Evolutionary conservation across 2,113 vertebrate species (phyloP).

Genomic region (Poeciliopsis retropinna): DNA sequence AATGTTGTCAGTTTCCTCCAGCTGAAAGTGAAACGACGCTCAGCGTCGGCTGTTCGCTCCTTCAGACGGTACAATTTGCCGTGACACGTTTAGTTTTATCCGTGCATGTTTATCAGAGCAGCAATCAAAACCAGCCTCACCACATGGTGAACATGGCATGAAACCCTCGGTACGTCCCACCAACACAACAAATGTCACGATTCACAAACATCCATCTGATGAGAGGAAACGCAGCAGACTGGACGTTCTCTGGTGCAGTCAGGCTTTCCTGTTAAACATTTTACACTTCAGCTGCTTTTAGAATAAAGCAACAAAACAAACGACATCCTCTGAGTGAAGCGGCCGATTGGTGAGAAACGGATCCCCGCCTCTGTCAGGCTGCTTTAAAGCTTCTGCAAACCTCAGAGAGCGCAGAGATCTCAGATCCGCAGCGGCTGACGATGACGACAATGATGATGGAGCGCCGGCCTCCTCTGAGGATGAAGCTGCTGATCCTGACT

Average conservation of each 20-base stretch:
- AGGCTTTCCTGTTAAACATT: not conserved
- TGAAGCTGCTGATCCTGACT: conserved; percentile 8
- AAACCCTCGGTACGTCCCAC: not conserved
- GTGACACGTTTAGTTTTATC: not conserved
- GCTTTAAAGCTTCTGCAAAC: not conserved
- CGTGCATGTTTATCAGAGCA: not conserved
- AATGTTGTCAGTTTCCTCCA: too few species aligned
- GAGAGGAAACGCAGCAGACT: too few species aligned
- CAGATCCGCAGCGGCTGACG: not conserved
- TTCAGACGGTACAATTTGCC: not conserved
- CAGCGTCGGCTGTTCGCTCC: too few species aligned
- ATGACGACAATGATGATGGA: conserved; percentile 20
- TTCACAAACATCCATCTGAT: too few species aligned
- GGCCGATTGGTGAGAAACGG: not conserved
- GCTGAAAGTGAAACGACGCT: too few species aligned
- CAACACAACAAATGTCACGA: too few species aligned
- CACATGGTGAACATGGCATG: not conserved
- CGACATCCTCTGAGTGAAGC: not conserved
- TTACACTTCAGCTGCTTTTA: not conserved
- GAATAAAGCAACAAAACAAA: not conserved
- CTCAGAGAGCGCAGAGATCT: not conserved
- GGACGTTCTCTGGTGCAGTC: not conserved
- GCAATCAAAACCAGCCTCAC: not conserved
- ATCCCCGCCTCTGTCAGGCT: conserved; percentile 20
- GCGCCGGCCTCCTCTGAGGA: not conserved